Percentiles rank a stretch among this genome's conserved stretches.
Evolutionary conservation across 1,140 invertebrate genomes (phyloP).

Genomic region (Paramacrobiotus metropolitanus): DNA sequence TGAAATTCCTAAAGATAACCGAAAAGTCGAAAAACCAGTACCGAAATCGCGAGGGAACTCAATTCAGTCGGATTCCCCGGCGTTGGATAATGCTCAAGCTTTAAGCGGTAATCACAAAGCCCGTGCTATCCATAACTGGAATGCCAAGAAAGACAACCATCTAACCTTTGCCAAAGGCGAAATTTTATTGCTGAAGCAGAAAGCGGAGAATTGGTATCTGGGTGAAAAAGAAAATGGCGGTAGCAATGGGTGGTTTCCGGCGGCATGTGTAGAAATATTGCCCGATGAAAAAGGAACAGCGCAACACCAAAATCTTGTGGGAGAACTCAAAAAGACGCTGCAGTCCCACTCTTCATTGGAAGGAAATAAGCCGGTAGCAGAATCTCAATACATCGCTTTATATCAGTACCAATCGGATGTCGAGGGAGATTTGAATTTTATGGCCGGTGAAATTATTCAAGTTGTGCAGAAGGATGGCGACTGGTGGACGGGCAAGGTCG

Average conservation of each 20-base stretch:
- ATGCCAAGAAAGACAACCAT: conserved; percentile 38
- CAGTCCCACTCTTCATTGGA: not conserved
- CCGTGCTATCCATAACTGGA: conserved; percentile 36
- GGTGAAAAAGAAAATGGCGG: conserved; percentile 29
- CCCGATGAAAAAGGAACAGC: too few relatives aligned
- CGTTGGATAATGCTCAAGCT: conserved; percentile 7
- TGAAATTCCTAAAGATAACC: conserved; percentile 8
- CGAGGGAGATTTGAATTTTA: conserved; percentile 67
- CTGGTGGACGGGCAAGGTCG: conserved; percentile 89
- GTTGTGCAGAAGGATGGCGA: conserved; percentile 74
- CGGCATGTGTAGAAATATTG: not conserved
- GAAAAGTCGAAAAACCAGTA: conserved; percentile 6
- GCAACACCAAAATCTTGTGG: too few relatives aligned
- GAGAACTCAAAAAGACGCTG: not conserved
- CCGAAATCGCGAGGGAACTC: conserved; percentile 2
- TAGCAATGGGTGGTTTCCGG: conserved; percentile 10
- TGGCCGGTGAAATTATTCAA: conserved; percentile 63
- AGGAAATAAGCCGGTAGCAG: not conserved
- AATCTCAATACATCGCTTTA: conserved; percentile 16
- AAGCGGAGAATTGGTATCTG: conserved; percentile 44
- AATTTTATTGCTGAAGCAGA: conserved; percentile 35
- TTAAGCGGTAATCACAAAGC: conserved; percentile 21
- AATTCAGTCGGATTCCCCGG: conserved; percentile 4
- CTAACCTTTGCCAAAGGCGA: conserved; percentile 42
- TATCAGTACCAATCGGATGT: conserved; percentile 47